Evolutionary conservation across 2,797 vertebrate species (phyloP), one percentile per base, ranked within the genome.

Genomic region (Rhynchotus rufescens): DNA sequence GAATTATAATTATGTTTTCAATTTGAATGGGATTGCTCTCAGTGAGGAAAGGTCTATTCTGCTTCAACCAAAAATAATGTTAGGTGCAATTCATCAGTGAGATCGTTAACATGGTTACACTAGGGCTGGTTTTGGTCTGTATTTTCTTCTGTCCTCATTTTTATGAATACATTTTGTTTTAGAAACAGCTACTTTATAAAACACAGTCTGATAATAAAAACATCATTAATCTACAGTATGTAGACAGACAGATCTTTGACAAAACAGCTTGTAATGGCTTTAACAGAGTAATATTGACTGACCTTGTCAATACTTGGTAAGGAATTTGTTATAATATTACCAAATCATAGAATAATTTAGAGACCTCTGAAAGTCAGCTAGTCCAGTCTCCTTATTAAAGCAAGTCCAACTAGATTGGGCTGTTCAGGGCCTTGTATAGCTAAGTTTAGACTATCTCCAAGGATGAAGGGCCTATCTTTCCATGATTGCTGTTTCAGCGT

Each of bases 211-310:
- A 96, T 95, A 97, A 97, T 97, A 94, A 97, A 97, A 97, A 94
- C 82, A 75, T 92, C 96, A 96, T 97, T 94, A 97, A 97, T 97
- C 95, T 90, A 73, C 80, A 94, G 89, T 81, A 93, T 64, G 89
- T 92, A 95, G 96, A 95, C 96, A 97, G 94, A 89, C 45, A 96
- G 95, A 96, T 95, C 95, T 97, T 96, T 97, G 96, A 97, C 96
- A 97, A 97, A 97, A 97, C 80, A 81, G 88, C 86, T 94, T 95
- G 78, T 97, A 97, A 97, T 96, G 81, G 85, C 78, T 96, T 94
- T 96, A 97, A 97, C 96, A 97, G 96, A 97, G 95, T 94, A 94
- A 93, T 97, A 97, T 97, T 97, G 97, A 97, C 93, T 96, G 94
- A 91, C 85, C 96, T 90, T 95, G 92, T 96, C 97, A 96, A 94